phyloP scores from a whole-genome alignment of 2,888 invertebrate genomes.

The Chrysopilus asiliformis region DNA sequence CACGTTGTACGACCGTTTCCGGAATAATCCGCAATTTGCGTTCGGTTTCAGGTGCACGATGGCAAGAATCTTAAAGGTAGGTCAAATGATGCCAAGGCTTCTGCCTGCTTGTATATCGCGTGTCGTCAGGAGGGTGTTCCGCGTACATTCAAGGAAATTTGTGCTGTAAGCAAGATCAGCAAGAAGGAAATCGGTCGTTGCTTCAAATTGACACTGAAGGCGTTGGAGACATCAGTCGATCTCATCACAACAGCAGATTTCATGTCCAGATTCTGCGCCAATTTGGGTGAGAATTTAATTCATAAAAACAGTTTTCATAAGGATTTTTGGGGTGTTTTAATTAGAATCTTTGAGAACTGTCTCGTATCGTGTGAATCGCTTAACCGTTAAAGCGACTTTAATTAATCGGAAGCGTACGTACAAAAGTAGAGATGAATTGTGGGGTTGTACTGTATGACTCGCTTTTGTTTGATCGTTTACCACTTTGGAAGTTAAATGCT shows the following conservation, averaged over 20 bases:
- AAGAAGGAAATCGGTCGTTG: constrained; percentile 98
- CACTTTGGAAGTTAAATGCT: too few species aligned
- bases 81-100: constrained; percentile 95
- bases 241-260: constrained; percentile 97
- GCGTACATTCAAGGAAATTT: constrained; percentile 97
- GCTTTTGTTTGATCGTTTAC: too few species aligned
- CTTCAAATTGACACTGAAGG: constrained; percentile 92
- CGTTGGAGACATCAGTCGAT: constrained; percentile 91
- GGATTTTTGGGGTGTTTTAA: too few species aligned
- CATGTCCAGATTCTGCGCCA: constrained; percentile 97
- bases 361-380: too few species aligned
- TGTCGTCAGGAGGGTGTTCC: constrained; percentile 98
- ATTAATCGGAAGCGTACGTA: too few species aligned
- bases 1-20: too few species aligned
- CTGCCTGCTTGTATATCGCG: constrained; percentile 97
- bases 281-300: constrained; percentile 52
- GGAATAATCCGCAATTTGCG: neutral
- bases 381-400: too few species aligned
- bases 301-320: too few species aligned
- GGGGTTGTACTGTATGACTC: too few species aligned
- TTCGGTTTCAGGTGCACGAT: constrained; percentile 59
- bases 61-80: constrained; percentile 91
- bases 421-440: too few species aligned
- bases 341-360: too few species aligned
- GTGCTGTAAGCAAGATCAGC: constrained; percentile 96